Conservation (phyloP, 2,797 vertebrate species). For the Gorsachius magnificus region DNA sequence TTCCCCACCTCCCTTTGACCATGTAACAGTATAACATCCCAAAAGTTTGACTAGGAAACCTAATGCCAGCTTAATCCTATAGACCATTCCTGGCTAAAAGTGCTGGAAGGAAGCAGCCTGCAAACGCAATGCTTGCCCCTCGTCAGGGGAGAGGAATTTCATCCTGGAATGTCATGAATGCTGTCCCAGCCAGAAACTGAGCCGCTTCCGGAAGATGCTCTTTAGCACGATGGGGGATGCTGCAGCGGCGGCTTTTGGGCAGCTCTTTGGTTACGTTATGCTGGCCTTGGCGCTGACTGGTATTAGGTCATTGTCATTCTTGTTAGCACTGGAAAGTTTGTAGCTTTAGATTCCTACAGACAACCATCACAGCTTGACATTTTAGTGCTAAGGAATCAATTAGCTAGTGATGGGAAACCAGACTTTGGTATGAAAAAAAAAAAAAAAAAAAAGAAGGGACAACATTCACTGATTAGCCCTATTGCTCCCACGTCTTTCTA, state of each 20-base stretch:
- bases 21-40: background rate
- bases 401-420: background rate
- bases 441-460: background rate
- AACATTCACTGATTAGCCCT: background rate
- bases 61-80: background rate
- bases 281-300: background rate
- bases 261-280: background rate
- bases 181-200: background rate
- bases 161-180: background rate
- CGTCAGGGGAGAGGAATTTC: constrained; percentile 10
- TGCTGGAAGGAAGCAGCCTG: constrained; percentile 17
- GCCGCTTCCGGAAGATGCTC: constrained; percentile 6
- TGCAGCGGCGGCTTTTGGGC: background rate
- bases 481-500: background rate
- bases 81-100: background rate
- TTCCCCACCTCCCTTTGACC: background rate
- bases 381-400: constrained; percentile 5
- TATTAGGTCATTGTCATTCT: background rate
- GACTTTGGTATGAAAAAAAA: background rate
- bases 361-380: background rate
- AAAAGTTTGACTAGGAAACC: background rate
- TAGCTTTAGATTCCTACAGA: background rate
- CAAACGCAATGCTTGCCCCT: background rate
- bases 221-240: background rate
- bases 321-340: background rate